phyloP scores from a whole-genome alignment of 1,140 invertebrate species.

The Drosophila ogumai region DNA sequence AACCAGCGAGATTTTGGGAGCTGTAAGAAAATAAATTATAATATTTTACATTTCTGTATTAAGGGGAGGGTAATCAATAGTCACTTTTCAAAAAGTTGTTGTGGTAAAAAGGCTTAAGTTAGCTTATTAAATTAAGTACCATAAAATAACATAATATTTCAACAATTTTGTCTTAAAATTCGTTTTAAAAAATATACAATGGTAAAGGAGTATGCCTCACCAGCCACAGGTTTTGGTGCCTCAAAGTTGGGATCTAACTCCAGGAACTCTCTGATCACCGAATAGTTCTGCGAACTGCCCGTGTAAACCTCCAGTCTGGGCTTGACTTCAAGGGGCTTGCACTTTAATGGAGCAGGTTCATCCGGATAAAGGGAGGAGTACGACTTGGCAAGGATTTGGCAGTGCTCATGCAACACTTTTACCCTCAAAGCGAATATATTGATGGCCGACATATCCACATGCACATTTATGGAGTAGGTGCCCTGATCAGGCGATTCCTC shows the following conservation, averaged over 20 bases:
- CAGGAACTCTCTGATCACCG: slow-evolving; percentile 57
- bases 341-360: not conserved
- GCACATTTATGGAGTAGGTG: slow-evolving; percentile 64
- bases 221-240: slow-evolving; percentile 2
- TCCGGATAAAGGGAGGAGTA: slow-evolving; percentile 18
- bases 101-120: too few species aligned
- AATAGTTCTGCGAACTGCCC: slow-evolving; percentile 46
- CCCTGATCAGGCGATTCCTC: slow-evolving; percentile 3
- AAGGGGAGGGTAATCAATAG: too few species aligned
- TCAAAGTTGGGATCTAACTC: slow-evolving; percentile 63
- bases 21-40: slow-evolving; percentile 12
- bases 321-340: not conserved
- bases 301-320: slow-evolving; percentile 55
- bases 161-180: too few species aligned
- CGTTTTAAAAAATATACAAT: too few species aligned
- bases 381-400: slow-evolving; percentile 42
- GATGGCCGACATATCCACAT: slow-evolving; percentile 67
- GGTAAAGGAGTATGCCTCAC: slow-evolving; percentile 1
- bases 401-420: slow-evolving; percentile 63
- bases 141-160: too few species aligned
- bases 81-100: too few species aligned
- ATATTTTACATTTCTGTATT: not conserved
- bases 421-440: slow-evolving; percentile 40
- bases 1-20: slow-evolving; percentile 29
- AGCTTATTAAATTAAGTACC: too few species aligned